Percentiles rank a stretch among this genome's conserved stretches.
Evolutionary conservation across 2,113 vertebrate genomes (phyloP).

Genomic region (Maccullochella peelii): DNA sequence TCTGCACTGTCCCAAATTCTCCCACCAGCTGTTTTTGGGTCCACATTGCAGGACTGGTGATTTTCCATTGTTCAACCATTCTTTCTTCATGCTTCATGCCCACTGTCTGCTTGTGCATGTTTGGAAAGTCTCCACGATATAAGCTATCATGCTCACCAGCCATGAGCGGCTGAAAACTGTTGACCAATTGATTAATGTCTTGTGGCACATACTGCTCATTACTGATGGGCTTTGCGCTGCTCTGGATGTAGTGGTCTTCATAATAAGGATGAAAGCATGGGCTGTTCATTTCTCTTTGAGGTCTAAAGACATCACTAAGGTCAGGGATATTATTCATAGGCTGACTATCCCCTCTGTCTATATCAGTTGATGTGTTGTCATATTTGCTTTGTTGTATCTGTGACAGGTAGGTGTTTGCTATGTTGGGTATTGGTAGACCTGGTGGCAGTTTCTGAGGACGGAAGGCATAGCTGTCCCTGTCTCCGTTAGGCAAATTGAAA

Average conservation of each 20-base stretch:
- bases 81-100: slow-evolving; percentile 64
- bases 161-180: slow-evolving; percentile 68
- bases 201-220: slow-evolving; percentile 55
- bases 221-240: slow-evolving; percentile 35
- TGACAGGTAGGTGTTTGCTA: slow-evolving; percentile 36
- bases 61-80: slow-evolving; percentile 68
- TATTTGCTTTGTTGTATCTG: slow-evolving; percentile 54
- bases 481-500: slow-evolving; percentile 63
- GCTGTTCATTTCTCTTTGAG: slow-evolving; percentile 56
- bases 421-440: slow-evolving; percentile 63
- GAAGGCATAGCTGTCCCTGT: slow-evolving; percentile 38
- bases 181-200: slow-evolving; percentile 71
- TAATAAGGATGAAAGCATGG: slow-evolving; percentile 52
- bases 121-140: slow-evolving; percentile 54
- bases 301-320: slow-evolving; percentile 48
- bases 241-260: slow-evolving; percentile 51
- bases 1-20: slow-evolving; percentile 59
- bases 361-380: slow-evolving; percentile 40
- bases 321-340: slow-evolving; percentile 51
- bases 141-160: slow-evolving; percentile 48
- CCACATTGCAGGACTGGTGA: slow-evolving; percentile 56
- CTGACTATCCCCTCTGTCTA: slow-evolving; percentile 45
- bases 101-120: slow-evolving; percentile 57
- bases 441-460: slow-evolving; percentile 64
- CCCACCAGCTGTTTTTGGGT: slow-evolving; percentile 61